A percentile compares a stretch with the other conserved stretches of the same genome.
Evolutionary conservation across 2,113 vertebrate species (phyloP).

Genomic region (Butastur rufipennis): DNA sequence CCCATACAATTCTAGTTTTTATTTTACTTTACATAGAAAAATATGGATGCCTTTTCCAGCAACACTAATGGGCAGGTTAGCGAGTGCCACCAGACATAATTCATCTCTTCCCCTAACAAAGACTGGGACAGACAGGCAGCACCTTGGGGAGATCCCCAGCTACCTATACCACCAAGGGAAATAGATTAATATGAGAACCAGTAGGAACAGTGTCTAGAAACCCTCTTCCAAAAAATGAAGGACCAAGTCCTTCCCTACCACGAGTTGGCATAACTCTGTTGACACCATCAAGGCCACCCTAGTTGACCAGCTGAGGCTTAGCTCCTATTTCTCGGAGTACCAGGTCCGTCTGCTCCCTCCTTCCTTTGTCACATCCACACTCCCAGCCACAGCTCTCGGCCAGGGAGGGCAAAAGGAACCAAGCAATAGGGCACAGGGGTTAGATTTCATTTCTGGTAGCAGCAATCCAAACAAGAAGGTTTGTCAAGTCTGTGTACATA

Average conservation of each 20-base stretch:
- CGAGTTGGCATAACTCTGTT: neutral
- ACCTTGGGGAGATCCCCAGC: accelerated
- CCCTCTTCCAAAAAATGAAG: neutral
- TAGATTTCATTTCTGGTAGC: neutral
- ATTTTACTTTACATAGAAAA: neutral
- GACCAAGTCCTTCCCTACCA: neutral
- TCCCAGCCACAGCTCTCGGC: neutral
- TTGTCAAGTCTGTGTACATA: neutral
- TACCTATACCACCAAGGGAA: neutral
- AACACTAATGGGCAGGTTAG: neutral
- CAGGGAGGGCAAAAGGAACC: neutral
- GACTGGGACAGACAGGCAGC: neutral
- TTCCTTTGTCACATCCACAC: neutral
- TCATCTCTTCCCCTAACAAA: neutral
- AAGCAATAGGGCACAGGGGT: neutral
- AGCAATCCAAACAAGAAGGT: neutral
- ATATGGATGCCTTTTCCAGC: neutral
- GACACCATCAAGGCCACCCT: too few relatives aligned
- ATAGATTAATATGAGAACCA: neutral
- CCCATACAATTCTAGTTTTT: neutral
- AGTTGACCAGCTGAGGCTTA: neutral
- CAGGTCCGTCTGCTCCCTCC: neutral
- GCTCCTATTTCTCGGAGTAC: neutral
- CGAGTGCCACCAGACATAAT: neutral
- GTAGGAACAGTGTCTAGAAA: neutral